Evolutionary conservation across 2,113 vertebrate genomes (phyloP), one percentile per base, ranked within the genome.

Genomic region (Sinosuthora webbiana): DNA sequence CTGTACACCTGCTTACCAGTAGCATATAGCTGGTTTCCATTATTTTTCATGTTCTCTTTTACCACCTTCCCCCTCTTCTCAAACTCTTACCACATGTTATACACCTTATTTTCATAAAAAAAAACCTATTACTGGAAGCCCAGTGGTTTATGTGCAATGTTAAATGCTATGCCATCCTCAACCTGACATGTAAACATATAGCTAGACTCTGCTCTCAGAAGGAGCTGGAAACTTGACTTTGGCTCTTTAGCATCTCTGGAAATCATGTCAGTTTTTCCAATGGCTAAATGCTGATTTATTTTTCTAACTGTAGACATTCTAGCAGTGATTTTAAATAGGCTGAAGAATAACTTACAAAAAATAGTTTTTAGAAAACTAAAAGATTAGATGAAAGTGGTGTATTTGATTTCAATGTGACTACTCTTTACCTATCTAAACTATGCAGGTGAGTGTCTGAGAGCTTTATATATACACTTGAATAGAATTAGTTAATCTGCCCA

Each of bases 21-120:
- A 97, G 91, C 69, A 76, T 89, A 93, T 95, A 83, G 80, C 53
- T 97, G 87, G 69, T 96, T 97, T 59, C 67, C 76, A 82, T 95
- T 93, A 94, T 65, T 94, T 86, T 85, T 90, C 44, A 56, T 69
- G 27, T 84, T 97, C 37, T 83, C 33, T 76, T 87, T 79, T 91
- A 49, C 23, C 65, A 57, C 13, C 87, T 93, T 49, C 10, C 35
- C 20, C 17, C 8, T 64, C n/a, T 94, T 94, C 52, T 80, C 77
- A 89, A 85, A 89, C 10, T 41, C 31, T 70, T 96, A 9, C 71
- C 76, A 53, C 85, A 83, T 90, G 62, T 63, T 80, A 69, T 33
- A 22, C 18, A 83, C 68, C 56, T 86, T 84, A 80, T 88, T 86
- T 97, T 89, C 55, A 60, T 96, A 67, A 77, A 89, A 87, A n/a